A percentile compares a stretch with the other conserved stretches of the same genome.
These are phyloP conservation scores for Halichoeres trimaculatus DNA, from an alignment of 2,113 vertebrate genomes.

Conservation along the genomic window DNA sequence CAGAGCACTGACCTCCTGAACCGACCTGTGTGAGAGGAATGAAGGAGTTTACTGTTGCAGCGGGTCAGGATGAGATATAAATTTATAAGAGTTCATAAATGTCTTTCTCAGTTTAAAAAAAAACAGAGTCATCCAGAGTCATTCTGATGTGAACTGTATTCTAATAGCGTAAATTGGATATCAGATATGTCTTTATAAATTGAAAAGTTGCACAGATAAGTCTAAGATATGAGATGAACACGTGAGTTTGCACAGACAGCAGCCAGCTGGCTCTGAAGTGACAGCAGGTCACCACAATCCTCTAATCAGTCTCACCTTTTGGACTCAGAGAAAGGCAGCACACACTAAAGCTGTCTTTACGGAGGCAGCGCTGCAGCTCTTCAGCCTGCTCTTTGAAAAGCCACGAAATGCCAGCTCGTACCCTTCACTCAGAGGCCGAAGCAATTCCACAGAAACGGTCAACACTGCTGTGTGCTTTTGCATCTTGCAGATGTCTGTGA, in stretches of 20 bases:
- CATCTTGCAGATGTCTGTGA: neutral
- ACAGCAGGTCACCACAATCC: slow-evolving; percentile 22
- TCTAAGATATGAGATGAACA: neutral
- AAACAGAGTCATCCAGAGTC: too few species aligned
- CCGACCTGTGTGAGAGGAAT: neutral
- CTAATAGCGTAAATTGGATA: too few species aligned
- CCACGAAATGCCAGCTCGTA: slow-evolving; percentile 29
- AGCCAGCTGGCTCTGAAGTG: neutral
- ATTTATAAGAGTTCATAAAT: too few species aligned
- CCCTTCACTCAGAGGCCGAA: slow-evolving; percentile 14
- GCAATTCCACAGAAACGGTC: slow-evolving; percentile 17
- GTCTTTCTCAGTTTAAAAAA: too few species aligned
- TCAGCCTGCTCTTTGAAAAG: slow-evolving; percentile 36
- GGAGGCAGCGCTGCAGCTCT: slow-evolving; percentile 15
- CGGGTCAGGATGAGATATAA: too few species aligned
- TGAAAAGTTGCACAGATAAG: neutral
- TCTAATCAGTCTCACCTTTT: slow-evolving; percentile 36
- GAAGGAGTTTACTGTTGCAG: neutral
- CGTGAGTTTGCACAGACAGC: neutral
- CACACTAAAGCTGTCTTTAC: slow-evolving; percentile 10
- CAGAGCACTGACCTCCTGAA: neutral
- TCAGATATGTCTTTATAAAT: neutral
- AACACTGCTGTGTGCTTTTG: neutral
- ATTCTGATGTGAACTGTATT: too few species aligned
- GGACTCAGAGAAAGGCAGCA: neutral